Evolutionary conservation across 2,113 vertebrate species (phyloP).

Genomic region (Taurulus bubalis): DNA sequence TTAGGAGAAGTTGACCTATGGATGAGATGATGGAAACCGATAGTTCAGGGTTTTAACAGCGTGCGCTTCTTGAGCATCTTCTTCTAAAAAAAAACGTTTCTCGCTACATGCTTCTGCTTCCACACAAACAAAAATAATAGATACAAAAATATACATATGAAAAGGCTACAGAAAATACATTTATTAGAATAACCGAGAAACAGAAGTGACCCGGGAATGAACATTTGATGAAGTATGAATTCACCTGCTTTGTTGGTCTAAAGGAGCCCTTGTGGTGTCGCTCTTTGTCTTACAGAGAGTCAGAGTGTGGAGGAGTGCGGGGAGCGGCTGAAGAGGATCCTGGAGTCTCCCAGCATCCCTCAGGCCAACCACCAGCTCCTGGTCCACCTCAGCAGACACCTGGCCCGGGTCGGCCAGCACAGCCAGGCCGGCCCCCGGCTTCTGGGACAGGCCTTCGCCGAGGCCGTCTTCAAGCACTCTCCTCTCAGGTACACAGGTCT

Average conservation of each 20-base stretch:
- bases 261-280: not conserved
- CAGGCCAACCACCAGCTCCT: conserved; percentile 84
- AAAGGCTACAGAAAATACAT: too few relatives aligned
- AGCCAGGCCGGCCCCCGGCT: conserved; percentile 67
- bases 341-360: conserved; percentile 83
- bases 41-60: too few relatives aligned
- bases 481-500: conserved; percentile 75
- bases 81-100: too few relatives aligned
- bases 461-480: conserved; percentile 76
- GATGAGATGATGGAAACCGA: too few relatives aligned
- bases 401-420: conserved; percentile 73
- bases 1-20: too few relatives aligned
- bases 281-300: conserved; percentile 70
- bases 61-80: not conserved
- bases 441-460: conserved; percentile 82
- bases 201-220: not conserved
- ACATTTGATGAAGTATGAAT: not conserved
- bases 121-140: too few relatives aligned
- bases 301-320: conserved; percentile 83
- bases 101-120: too few relatives aligned
- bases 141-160: too few relatives aligned
- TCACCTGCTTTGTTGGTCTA: not conserved
- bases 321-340: conserved; percentile 82
- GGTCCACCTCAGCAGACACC: conserved; percentile 79
- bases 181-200: not conserved